Evolutionary conservation across 2,113 vertebrate genomes (phyloP).

Genomic region (Leucopsar rothschildi): DNA sequence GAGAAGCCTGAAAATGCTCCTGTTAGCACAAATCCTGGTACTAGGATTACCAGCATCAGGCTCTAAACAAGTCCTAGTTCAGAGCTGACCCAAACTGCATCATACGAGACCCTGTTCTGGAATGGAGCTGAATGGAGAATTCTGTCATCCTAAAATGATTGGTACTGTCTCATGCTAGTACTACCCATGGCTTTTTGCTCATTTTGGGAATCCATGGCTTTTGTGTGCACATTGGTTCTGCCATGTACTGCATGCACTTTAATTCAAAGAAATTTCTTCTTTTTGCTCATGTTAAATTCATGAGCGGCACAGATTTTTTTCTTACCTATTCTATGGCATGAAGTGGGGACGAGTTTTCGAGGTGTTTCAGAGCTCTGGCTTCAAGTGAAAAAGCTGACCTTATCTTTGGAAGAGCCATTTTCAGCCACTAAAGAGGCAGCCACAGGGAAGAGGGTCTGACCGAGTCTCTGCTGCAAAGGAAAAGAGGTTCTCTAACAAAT

Average conservation of each 20-base stretch:
- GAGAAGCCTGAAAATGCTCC: neutral
- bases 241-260: neutral
- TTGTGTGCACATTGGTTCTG: accelerated
- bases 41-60: neutral
- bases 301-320: accelerated
- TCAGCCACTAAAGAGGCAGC: neutral
- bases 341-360: neutral
- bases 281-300: neutral
- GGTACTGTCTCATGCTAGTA: neutral
- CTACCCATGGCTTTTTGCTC: neutral
- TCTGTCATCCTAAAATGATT: neutral
- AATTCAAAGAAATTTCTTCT: neutral
- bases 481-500: neutral
- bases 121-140: neutral
- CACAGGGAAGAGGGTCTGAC: neutral
- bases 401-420: neutral
- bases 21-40: neutral
- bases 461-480: neutral
- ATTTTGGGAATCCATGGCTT: neutral
- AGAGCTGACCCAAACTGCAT: neutral
- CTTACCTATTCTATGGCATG: neutral
- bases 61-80: neutral
- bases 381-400: neutral
- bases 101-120: neutral
- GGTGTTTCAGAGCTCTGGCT: neutral